Evolutionary conservation across 2,113 vertebrate genomes (phyloP).

Genomic region (Rhabdornis inornatus): DNA sequence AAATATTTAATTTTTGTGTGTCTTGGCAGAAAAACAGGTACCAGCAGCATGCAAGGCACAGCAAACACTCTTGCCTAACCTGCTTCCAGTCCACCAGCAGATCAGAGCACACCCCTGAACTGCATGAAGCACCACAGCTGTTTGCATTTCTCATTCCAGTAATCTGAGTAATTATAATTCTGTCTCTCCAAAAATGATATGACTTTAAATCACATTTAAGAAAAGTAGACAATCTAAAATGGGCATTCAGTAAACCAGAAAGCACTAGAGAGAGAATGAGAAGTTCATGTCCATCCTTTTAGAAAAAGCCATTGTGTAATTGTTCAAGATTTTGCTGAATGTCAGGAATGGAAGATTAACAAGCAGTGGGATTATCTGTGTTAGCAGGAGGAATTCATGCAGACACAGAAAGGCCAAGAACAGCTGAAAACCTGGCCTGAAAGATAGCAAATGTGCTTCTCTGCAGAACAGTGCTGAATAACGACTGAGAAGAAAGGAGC

Average conservation of each 20-base stretch:
- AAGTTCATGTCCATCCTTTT: background rate
- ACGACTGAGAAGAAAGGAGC: background rate
- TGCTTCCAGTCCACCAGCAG: background rate
- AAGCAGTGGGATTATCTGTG: background rate
- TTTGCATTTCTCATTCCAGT: background rate
- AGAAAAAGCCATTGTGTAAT: background rate
- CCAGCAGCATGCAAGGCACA: background rate
- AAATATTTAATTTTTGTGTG: background rate
- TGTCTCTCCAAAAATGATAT: background rate
- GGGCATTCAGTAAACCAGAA: background rate
- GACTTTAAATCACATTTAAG: background rate
- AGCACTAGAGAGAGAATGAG: background rate
- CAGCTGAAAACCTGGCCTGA: slow-evolving; percentile 6
- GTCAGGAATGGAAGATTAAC: slow-evolving; percentile 22
- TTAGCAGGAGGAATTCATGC: background rate
- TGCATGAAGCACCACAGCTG: background rate
- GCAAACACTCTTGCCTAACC: background rate
- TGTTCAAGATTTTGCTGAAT: slow-evolving; percentile 30
- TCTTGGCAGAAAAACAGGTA: background rate
- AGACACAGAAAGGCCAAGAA: slow-evolving; percentile 7
- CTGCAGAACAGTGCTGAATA: background rate
- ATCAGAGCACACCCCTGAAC: background rate
- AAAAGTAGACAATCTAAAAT: background rate
- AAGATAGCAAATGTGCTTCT: slow-evolving; percentile 24
- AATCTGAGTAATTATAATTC: background rate